Conservation (phyloP, 1,140 invertebrate genomes). For the Anastatus disparis region DNA sequence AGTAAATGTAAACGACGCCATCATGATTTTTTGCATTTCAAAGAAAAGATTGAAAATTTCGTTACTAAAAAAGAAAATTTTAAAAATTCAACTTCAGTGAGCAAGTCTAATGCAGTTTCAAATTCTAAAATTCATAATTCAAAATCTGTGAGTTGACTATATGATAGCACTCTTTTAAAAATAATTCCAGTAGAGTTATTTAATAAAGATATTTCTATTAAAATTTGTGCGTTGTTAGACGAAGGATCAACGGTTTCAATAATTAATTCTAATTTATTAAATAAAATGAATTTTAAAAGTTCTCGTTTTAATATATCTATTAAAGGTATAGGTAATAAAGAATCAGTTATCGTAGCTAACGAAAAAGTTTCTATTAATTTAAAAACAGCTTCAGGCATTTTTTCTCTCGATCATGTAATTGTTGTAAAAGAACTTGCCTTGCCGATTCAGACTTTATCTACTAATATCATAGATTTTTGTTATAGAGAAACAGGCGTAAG, state of each 20-base stretch:
- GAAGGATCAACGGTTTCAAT: neutral
- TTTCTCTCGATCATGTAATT: neutral
- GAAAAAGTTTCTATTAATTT: neutral
- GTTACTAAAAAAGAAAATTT: neutral
- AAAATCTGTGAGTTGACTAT: neutral
- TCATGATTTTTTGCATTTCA: neutral
- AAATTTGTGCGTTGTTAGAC: neutral
- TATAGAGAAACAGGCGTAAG: neutral
- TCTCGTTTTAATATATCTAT: neutral
- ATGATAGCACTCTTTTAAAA: neutral
- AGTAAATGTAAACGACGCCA: neutral
- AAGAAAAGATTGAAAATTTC: too few species aligned
- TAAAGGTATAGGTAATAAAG: neutral
- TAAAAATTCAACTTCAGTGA: neutral
- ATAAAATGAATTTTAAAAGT: neutral
- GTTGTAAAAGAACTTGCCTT: neutral
- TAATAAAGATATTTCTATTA: neutral
- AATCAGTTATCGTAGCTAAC: neutral
- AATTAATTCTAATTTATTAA: neutral
- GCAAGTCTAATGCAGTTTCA: neutral
- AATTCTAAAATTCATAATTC: neutral
- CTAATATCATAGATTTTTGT: neutral
- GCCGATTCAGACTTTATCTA: neutral
- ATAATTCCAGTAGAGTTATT: neutral
- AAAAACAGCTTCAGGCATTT: neutral